Evolutionary conservation across 2,797 vertebrate species (phyloP), one percentile per base, ranked within the genome.

Genomic region (Novumbra hubbsi): DNA sequence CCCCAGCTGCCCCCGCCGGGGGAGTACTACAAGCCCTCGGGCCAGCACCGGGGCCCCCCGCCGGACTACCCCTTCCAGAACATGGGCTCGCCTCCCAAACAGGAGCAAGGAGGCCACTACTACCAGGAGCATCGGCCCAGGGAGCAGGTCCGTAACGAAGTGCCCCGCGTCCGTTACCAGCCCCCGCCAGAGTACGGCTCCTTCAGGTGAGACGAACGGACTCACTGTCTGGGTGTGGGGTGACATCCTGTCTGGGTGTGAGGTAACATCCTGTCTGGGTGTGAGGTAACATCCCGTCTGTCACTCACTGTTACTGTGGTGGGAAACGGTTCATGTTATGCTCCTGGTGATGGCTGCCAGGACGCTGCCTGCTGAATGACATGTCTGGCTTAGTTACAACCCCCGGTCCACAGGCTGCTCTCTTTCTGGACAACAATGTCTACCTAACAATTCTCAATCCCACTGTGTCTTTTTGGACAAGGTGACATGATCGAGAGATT

Each of bases 141-240:
- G 86, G 96, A 96, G 71, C 95, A 92, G 81, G 93, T 91, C 4
- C 94, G 96, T 78, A 74, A 90, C 65, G 97, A 98, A 79, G 87
- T 96, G 74, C 96, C 96, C 15, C 93, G 96, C 65, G 94, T 99
- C 82, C 94, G 97, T 34, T 99, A 99, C 90, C 97, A 98, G 84
- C 97, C 97, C 57, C 98, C 97, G 45, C 98, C 97, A 3, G 98
- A 99, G 80, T 99, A 99, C 34, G 97, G 97, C 38, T 96, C 97
- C 0, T 94, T 96, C 92, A 96, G 97, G 98, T 99, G 92, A 94
- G 92, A n/a, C n/a, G n/a, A 32, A 75, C 8, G 38, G 17, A 60
- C 28, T 30, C 28, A 17, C 62, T 32, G 27, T 30, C 62, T 30
- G n/a, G n/a, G n/a, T n/a, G n/a, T n/a, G n/a, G n/a, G n/a, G n/a